phyloP scores from a whole-genome alignment of 2,888 invertebrate species.

The Nycteola revayana region DNA sequence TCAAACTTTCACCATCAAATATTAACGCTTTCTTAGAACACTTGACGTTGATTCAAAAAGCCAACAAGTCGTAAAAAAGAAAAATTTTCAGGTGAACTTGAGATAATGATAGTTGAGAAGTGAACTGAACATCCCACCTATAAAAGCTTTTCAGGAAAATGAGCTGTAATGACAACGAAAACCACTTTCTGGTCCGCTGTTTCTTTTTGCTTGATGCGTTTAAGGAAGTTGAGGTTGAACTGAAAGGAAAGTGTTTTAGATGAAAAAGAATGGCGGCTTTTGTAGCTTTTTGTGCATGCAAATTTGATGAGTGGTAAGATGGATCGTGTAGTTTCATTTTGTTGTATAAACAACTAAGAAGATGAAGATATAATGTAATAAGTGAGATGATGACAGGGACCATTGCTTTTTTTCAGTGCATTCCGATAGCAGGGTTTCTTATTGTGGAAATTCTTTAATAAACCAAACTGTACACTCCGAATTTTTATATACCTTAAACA shows the following conservation, averaged over 20 bases:
- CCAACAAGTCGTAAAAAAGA: constrained; percentile 29
- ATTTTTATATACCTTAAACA: too few relatives aligned
- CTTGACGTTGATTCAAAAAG: constrained; percentile 20
- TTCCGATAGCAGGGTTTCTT: too few relatives aligned
- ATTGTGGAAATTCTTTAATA: too few relatives aligned
- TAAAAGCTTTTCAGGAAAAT: constrained; percentile 63
- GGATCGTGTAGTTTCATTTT: too few relatives aligned
- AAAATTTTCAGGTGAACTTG: constrained; percentile 47
- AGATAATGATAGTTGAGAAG: constrained; percentile 60
- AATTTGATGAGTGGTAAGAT: neutral
- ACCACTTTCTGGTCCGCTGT: constrained; percentile 59
- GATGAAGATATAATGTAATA: too few relatives aligned
- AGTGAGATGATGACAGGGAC: too few relatives aligned
- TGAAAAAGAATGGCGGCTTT: constrained; percentile 1
- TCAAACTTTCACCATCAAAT: too few relatives aligned
- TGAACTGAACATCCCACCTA: constrained; percentile 43
- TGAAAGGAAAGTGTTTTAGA: constrained; percentile 6
- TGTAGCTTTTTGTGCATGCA: neutral
- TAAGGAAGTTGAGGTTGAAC: constrained; percentile 30
- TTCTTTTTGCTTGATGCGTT: constrained; percentile 54
- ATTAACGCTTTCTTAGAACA: neutral
- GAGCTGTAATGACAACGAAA: constrained; percentile 64
- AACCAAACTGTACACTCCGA: too few relatives aligned
- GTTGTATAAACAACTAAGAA: too few relatives aligned
- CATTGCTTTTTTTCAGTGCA: too few relatives aligned